A percentile compares a stretch with the other conserved stretches of the same genome.
These are phyloP conservation scores for Sylvicapra grimmia DNA, from an alignment of 2,113 vertebrate species.

Conservation along the genomic window DNA sequence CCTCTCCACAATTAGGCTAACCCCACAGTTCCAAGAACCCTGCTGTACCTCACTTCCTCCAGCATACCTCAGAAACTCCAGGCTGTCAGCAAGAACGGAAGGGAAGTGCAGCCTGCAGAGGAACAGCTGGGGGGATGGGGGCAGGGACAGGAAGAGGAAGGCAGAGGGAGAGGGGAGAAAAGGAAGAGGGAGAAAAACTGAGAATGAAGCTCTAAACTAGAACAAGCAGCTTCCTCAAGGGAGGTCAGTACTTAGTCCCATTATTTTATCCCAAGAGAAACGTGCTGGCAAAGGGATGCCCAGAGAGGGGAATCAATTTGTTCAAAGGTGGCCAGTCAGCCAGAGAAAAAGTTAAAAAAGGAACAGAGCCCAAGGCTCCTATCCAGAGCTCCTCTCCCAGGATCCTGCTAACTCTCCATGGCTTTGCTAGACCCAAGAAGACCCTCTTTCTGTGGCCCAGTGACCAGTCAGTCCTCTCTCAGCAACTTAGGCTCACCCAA, in stretches of 20 bases:
- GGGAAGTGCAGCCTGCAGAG: neutral
- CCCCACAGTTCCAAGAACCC: neutral
- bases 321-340: neutral
- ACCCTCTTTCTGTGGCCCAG: neutral
- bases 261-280: slow-evolving; percentile 40
- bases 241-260: slow-evolving; percentile 17
- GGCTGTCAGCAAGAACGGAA: neutral
- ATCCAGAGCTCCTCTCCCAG: neutral
- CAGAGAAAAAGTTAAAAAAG: neutral
- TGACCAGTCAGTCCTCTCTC: neutral
- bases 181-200: neutral
- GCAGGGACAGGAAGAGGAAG: neutral
- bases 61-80: neutral
- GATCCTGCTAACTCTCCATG: neutral
- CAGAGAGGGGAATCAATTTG: neutral
- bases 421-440: neutral
- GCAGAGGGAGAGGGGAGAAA: neutral
- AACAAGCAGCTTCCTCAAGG: slow-evolving; percentile 10
- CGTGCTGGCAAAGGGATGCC: neutral
- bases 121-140: neutral
- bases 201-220: neutral
- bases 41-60: neutral
- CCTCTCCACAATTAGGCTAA: neutral
- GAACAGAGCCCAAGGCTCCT: neutral
- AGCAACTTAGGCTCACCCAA: neutral